A percentile compares a stretch with the other conserved stretches of the same genome.
phyloP scores from a whole-genome alignment of 1,140 invertebrate species.

The Palaemon carinicauda region DNA sequence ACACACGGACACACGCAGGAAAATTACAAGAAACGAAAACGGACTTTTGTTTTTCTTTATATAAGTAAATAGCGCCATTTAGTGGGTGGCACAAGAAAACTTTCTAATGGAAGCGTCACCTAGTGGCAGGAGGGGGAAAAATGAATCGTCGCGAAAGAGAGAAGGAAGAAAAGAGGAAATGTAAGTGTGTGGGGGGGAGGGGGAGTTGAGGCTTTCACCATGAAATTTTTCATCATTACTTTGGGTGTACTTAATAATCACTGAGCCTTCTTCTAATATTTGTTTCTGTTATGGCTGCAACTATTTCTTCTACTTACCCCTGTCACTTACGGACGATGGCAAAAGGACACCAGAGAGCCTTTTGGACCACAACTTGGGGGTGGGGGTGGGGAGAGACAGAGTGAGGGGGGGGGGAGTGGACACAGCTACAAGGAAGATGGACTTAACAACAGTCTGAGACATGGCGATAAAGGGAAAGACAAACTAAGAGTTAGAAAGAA shows the following conservation, averaged over 20 bases:
- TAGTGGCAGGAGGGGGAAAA: not conserved
- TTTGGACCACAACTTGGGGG: not conserved
- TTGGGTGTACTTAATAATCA: conserved; percentile 4
- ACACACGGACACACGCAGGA: not conserved
- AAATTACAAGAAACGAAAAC: not conserved
- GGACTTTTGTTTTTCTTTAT: conserved; percentile 13
- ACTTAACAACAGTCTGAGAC: not conserved
- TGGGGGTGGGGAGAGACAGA: not conserved
- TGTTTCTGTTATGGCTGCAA: not conserved
- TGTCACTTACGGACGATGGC: not conserved
- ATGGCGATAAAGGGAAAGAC: not conserved
- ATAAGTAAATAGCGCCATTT: conserved; percentile 2
- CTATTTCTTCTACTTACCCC: not conserved
- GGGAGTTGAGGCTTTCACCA: not conserved
- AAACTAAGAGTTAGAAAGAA: not conserved
- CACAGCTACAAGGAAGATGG: not conserved
- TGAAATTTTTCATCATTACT: not conserved
- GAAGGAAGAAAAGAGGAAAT: too few relatives aligned
- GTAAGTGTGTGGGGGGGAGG: too few relatives aligned
- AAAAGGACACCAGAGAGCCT: not conserved
- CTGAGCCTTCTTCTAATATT: conserved; percentile 4
- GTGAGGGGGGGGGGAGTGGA: not conserved
- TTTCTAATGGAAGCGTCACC: not conserved
- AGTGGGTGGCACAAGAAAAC: not conserved
- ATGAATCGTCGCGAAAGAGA: not conserved